Base-by-base conservation (phyloP, 2,888 invertebrate species). In the Calephelis perditalis region DNA sequence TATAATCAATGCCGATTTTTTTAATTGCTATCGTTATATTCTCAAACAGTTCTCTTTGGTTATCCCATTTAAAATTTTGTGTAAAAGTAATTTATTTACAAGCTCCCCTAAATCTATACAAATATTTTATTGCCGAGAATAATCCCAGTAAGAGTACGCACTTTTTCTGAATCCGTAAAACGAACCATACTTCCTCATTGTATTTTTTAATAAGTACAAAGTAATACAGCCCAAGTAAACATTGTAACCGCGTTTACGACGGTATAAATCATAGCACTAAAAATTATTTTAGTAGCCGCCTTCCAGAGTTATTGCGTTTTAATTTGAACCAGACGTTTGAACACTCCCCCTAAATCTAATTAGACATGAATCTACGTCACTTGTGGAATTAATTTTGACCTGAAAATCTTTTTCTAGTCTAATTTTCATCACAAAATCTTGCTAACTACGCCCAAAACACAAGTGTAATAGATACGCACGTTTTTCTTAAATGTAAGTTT, bases 301-400 rank as follows among this genome's bases (percentile, higher is more conserved):
- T 61, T 61, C 59, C 59, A 44, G 69, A 79, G 73, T 76, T 74
- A 78, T 76, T 72, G 70, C 72, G 67, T 77, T 79, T 79, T 79
- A 81, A 82, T 82, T 80, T 72, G 77, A 77, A 79, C 79, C 81
- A 81, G 80, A 79, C 68, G 68, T 64, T 65, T 61, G 58, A 52
- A 61, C 59, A 52, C 35, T 44, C 57, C 62, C 37, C 60, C 57
- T 56, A 59, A 62, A 62, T 63, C 58, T 64, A 61, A 63, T 65
- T 61, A 57, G 54, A 37, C 10, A 7, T 8, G 10, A 52, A 12
- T 12, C 8, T 35, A 9, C n/a, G 12, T 26, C 58, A 52, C 52
- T 15, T 11, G 47, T 59, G 35, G 35, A 12, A 52, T 43, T 40
- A 52, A 44, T 54, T 11, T 40, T 40, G 40, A 8, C 6, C 40